phyloP scores from a whole-genome alignment of 2,888 invertebrate species.

The Pristionchus arcanus region DNA sequence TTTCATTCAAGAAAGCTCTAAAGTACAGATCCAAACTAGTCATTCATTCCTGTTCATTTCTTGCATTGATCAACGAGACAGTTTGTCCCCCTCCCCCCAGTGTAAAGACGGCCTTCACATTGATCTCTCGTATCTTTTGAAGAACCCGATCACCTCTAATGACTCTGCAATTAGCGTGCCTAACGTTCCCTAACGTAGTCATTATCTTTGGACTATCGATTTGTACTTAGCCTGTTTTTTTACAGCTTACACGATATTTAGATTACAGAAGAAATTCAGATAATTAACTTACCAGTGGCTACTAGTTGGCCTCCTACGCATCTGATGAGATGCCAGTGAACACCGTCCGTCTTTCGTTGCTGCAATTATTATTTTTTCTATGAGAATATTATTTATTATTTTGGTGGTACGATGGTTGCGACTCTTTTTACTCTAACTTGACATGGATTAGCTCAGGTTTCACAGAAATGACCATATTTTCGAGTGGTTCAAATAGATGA shows the following conservation, averaged over 20 bases:
- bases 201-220: not conserved
- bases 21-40: too few species aligned
- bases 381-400: too few species aligned
- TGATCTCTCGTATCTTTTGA: not conserved
- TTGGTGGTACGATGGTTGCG: too few species aligned
- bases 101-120: not conserved
- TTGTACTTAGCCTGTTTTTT: too few species aligned
- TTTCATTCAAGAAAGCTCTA: too few species aligned
- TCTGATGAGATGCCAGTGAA: slow-evolving; percentile 78
- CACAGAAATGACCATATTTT: not conserved
- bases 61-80: not conserved
- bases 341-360: slow-evolving; percentile 75
- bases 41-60: not conserved
- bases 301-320: slow-evolving; percentile 78
- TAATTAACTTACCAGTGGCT: slow-evolving; percentile 61
- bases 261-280: not conserved
- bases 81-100: not conserved
- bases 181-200: not conserved
- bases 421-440: too few species aligned
- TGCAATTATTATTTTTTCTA: slow-evolving; percentile 57
- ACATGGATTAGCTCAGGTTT: too few species aligned
- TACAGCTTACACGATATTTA: not conserved
- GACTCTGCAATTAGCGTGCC: not conserved
- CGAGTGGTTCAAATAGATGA: not conserved
- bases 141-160: not conserved